Base-by-base conservation (phyloP, 2,888 invertebrate species). In the Macrosoma leucophasiata region DNA sequence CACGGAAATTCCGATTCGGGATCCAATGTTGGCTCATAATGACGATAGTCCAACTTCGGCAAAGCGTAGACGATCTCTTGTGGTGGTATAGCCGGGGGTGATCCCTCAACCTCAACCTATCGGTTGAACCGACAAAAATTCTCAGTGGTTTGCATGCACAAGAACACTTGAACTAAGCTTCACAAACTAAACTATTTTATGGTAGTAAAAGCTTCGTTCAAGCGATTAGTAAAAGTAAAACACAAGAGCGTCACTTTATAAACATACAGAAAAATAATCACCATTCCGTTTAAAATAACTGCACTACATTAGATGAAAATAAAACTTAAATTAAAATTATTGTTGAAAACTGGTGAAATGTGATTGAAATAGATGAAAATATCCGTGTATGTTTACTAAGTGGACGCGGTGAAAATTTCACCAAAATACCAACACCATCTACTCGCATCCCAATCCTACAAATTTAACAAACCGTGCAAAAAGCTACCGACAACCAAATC, bases 361-460 rank as follows among this genome's bases (percentile, higher is more conserved):
- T n/a, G n/a, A n/a, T n/a, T n/a, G n/a, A n/a, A n/a, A n/a, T n/a
- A n/a, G 1, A 17, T 13, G 6, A 12, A 29, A 22, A 14, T 13
- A 19, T 27, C 15, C 24, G 13, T 52, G 56, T 54, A 82, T 75
- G 78, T 77, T 78, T 71, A 77, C 56, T 42, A 48, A 64, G 58
- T 35, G 43, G 43, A 46, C 55, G 61, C 55, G 59, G 62, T 66
- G 67, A 63, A 50, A 52, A 68, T 71, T 81, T 62, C 81, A 76
- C 82, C 84, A 82, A 84, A 84, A 84, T 84, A 84, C 84, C 82
- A 84, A 84, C 84, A 84, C 84, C 84, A 67, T 73, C 66, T 69
- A 69, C 52, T 53, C 50, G 43, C 52, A 61, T 60, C 68, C 66
- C 60, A 53, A 58, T 54, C 58, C 48, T 43, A 29, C 62, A 46